These are phyloP conservation scores for Herpailurus yagouaroundi DNA, from an alignment of 2,113 vertebrate genomes.

Conservation along the genomic window DNA sequence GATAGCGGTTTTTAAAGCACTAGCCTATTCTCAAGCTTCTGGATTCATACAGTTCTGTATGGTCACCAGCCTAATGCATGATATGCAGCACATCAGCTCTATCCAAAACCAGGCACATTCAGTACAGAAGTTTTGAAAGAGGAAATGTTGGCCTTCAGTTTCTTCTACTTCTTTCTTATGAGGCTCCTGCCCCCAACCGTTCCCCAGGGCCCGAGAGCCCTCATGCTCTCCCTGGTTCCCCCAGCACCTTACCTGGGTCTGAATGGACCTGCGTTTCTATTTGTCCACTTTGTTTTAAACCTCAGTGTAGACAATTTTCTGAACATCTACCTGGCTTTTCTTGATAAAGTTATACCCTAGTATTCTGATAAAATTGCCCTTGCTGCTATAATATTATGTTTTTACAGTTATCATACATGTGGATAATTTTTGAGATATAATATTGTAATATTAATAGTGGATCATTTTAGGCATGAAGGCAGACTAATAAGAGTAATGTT, in stretches of 20 bases:
- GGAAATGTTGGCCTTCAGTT: not conserved
- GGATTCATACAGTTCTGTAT: not conserved
- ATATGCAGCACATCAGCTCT: rapidly evolving
- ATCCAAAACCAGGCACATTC: not conserved
- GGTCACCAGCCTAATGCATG: not conserved
- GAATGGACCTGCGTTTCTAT: not conserved
- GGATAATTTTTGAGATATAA: not conserved
- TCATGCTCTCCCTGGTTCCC: not conserved
- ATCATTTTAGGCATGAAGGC: not conserved
- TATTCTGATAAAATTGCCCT: not conserved
- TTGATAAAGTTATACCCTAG: not conserved
- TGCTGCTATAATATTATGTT: not conserved
- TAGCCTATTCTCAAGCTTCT: not conserved
- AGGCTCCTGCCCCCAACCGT: not conserved
- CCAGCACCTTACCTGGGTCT: too few species aligned
- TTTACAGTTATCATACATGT: not conserved
- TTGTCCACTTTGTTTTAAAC: not conserved
- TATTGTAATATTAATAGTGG: not conserved
- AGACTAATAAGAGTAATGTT: not conserved
- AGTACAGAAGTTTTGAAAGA: not conserved
- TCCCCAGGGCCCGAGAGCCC: rapidly evolving
- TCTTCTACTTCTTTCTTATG: not conserved
- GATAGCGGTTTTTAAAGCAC: too few species aligned
- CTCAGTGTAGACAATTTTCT: not conserved
- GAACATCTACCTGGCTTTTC: not conserved